A percentile compares a stretch with the other conserved stretches of the same genome.
Evolutionary conservation across 2,888 invertebrate genomes (phyloP).

Genomic region (Tipula confusa): DNA sequence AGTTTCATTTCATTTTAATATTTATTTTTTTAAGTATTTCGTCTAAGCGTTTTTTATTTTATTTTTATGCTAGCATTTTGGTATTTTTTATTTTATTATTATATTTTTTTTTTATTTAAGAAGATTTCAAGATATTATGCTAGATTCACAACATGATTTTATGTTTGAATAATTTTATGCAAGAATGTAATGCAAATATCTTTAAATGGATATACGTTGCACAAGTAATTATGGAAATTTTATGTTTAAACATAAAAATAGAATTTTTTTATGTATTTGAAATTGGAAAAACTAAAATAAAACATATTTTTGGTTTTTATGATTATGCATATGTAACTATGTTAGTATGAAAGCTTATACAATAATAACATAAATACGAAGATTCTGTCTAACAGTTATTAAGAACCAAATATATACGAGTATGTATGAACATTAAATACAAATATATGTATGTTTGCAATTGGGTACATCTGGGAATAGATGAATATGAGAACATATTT

Average conservation of each 20-base stretch:
- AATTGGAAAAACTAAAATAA: background rate
- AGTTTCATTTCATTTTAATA: background rate
- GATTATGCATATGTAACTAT: background rate
- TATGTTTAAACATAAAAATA: background rate
- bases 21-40: background rate
- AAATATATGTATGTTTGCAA: background rate
- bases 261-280: background rate
- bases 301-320: background rate
- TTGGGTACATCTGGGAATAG: background rate
- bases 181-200: constrained; percentile 3
- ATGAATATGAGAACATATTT: background rate
- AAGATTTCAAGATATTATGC: background rate
- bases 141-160: constrained; percentile 9
- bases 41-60: background rate
- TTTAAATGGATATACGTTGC: background rate
- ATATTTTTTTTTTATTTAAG: background rate
- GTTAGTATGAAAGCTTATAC: background rate
- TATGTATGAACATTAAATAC: background rate
- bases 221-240: constrained; percentile 20
- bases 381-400: background rate
- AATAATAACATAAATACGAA: background rate
- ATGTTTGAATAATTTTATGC: background rate
- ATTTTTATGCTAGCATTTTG: background rate
- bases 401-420: background rate
- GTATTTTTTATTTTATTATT: background rate